Conservation (phyloP, 53 echinoderm and acorn worm species). For the Holothuria leucospilota region DNA sequence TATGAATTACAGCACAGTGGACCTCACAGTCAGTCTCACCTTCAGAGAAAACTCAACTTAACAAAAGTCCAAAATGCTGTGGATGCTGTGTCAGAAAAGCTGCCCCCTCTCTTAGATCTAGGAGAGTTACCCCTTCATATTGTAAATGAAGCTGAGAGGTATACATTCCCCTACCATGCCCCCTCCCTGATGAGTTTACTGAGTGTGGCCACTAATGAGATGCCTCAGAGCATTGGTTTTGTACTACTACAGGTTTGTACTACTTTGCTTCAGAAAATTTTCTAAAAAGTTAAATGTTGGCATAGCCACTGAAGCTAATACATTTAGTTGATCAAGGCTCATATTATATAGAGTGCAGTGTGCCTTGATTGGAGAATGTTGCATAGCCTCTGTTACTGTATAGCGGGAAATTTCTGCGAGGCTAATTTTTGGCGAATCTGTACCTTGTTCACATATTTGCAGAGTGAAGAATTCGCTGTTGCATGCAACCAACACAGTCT, state of each 20-base stretch:
- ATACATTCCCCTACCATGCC: slow-evolving; percentile 96
- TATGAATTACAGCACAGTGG: slow-evolving; percentile 94
- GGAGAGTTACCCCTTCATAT: slow-evolving; percentile 89
- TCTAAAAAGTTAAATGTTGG: too few relatives aligned
- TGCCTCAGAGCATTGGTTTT: slow-evolving; percentile 97
- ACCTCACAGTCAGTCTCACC: neutral
- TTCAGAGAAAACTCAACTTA: slow-evolving; percentile 60
- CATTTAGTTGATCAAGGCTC: too few relatives aligned
- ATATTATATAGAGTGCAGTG: too few relatives aligned
- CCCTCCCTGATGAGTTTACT: slow-evolving; percentile 88
- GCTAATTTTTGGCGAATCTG: too few relatives aligned
- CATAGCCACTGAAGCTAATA: too few relatives aligned
- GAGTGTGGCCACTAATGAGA: slow-evolving; percentile 78
- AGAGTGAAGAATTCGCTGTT: too few relatives aligned
- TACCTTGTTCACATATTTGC: too few relatives aligned
- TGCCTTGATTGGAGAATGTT: too few relatives aligned
- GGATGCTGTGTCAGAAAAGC: slow-evolving; percentile 79
- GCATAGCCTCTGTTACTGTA: too few relatives aligned
- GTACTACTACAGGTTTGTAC: slow-evolving; percentile 85
- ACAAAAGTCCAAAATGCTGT: slow-evolving; percentile 84
- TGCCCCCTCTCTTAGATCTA: slow-evolving; percentile 90
- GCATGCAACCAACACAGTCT: too few relatives aligned
- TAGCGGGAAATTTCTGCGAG: too few relatives aligned
- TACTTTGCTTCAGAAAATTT: too few relatives aligned
- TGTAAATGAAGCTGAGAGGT: slow-evolving; percentile 81